A percentile compares a stretch with the other conserved stretches of the same genome.
Evolutionary conservation across 2,113 vertebrate genomes (phyloP).

Genomic region (Ciconia boyciana): DNA sequence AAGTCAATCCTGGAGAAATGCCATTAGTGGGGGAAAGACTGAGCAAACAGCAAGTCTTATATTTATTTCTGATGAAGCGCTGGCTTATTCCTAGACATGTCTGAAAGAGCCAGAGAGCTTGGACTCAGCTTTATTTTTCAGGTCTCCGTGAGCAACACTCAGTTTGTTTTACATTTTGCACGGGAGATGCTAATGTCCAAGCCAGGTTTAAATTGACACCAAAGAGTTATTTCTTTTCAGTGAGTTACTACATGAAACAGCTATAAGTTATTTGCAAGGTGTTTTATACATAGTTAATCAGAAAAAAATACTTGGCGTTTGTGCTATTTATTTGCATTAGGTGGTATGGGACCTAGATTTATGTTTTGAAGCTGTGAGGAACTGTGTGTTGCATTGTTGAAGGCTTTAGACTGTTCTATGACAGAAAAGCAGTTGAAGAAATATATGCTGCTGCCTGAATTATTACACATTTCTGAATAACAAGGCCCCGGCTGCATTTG

Average conservation of each 20-base stretch:
- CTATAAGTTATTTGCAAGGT: not conserved
- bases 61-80: not conserved
- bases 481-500: not conserved
- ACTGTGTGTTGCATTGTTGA: not conserved
- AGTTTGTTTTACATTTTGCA: not conserved
- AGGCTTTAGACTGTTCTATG: not conserved
- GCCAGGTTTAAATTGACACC: not conserved
- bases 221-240: not conserved
- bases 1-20: not conserved
- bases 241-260: not conserved
- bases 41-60: not conserved
- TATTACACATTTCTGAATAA: not conserved
- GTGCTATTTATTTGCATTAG: conserved; percentile 3
- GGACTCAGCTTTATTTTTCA: not conserved
- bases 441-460: not conserved
- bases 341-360: not conserved
- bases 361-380: not conserved
- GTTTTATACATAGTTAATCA: conserved; percentile 2
- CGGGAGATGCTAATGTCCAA: not conserved
- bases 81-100: not conserved
- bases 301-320: conserved; percentile 1
- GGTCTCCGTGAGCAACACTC: not conserved
- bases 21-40: not conserved
- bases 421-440: conserved; percentile 10
- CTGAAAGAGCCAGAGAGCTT: not conserved